Evolutionary conservation across 2,888 invertebrate genomes (phyloP), one percentile per base, ranked within the genome.

Genomic region (Galerucella calmariensis): DNA sequence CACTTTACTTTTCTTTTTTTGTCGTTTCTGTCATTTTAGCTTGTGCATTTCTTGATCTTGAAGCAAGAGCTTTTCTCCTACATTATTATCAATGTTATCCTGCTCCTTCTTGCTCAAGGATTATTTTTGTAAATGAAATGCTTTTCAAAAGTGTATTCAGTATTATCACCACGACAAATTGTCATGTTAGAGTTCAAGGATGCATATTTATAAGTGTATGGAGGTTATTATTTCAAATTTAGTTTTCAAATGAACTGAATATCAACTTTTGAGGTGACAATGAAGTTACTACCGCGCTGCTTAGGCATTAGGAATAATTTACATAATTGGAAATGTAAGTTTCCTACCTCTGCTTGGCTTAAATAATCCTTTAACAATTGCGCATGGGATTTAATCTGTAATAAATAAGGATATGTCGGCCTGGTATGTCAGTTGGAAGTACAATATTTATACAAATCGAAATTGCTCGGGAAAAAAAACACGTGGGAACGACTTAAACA

Each of bases 401-500:
- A 77, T 78, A 78, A 78, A 78, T 77, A 77, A 56, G 72, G 70
- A 73, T 75, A 59, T 67, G 74, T 77, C 78, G 77, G 73, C 58
- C 74, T 73, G 77, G 75, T 73, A 78, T 78, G 73, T 68, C 72
- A 56, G 72, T 73, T 46, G 27, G 48, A 48, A 65, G 73, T 72
- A 69, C 75, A 72, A 73, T 75, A 62, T 75, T 75, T 68, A 62
- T 70, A 70, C 67, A 76, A 61, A 51, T 69, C 44, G 46, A 58
- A 58, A 69, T 65, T 71, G 53, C 16, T 27, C 41, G 65, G 56
- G 58, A 46, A 24, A 68, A 69, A 69, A 69, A 69, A 63, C 62
- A 69, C 69, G 63, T 69, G 69, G 69, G 69, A 69, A 69, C 62
- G 53, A 62, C 59, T 69, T 69, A 61, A n/a, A 61, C 20, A 20